Percentiles rank a stretch among this genome's conserved stretches.
These are phyloP conservation scores for Allacma fusca DNA, from an alignment of 2,888 invertebrate species.

Conservation along the genomic window DNA sequence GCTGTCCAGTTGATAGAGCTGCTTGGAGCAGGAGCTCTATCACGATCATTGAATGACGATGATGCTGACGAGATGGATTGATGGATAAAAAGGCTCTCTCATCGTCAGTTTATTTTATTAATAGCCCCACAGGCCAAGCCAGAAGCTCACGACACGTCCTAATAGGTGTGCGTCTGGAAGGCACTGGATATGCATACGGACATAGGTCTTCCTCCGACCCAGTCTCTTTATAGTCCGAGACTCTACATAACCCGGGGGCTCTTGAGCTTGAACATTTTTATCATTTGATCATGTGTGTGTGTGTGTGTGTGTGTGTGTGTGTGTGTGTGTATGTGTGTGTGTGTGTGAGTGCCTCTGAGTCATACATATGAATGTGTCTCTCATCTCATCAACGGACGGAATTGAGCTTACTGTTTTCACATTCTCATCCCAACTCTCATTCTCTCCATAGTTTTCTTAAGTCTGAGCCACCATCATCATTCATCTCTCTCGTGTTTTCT, in stretches of 20 bases:
- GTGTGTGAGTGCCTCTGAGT: no score
- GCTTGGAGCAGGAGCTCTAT: conserved; percentile 10
- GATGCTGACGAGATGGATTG: conserved; percentile 27
- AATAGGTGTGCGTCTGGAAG: conserved; percentile 43
- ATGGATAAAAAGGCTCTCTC: conserved; percentile 33
- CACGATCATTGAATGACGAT: conserved; percentile 26
- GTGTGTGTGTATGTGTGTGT: no score
- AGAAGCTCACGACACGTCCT: conserved; percentile 28
- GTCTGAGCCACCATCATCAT: conserved; percentile 15
- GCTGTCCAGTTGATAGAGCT: conserved; percentile 5
- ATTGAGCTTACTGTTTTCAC: conserved; percentile 29
- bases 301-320: no score
- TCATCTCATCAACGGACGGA: conserved; percentile 37
- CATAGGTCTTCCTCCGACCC: background rate
- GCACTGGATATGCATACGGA: background rate
- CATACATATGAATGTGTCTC: conserved; percentile 21
- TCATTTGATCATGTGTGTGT: conserved; percentile 60
- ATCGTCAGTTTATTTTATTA: conserved; percentile 44
- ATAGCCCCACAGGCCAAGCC: conserved; percentile 30
- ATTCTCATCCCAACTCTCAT: conserved; percentile 32
- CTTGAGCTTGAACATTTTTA: conserved; percentile 51
- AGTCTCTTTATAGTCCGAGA: background rate
- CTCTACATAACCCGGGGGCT: background rate
- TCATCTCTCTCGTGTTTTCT: conserved; percentile 28
- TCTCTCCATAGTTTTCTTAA: conserved; percentile 29